phyloP scores from a whole-genome alignment of 2,888 invertebrate genomes.

The Plagiodera versicolora region DNA sequence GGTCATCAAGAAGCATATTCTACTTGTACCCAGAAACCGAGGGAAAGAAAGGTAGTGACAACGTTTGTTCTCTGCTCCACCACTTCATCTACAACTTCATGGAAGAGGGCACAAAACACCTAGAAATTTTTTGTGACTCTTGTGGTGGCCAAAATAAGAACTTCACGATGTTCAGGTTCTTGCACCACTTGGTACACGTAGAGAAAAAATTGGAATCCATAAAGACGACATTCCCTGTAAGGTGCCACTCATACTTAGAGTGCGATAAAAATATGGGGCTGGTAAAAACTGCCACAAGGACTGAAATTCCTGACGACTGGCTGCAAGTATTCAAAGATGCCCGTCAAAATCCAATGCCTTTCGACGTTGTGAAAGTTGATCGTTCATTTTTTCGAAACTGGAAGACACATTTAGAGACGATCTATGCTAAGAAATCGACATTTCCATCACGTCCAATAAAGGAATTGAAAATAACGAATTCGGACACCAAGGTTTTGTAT shows the following conservation, averaged over 20 bases:
- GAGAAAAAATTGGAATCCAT: constrained; percentile 32
- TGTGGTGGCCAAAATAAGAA: constrained; percentile 40
- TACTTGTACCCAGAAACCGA: constrained; percentile 34
- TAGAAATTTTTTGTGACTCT: constrained; percentile 38
- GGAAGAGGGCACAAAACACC: constrained; percentile 7
- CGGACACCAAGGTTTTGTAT: no score
- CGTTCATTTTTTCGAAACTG: no score
- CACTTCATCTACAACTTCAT: constrained; percentile 32
- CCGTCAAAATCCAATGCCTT: constrained; percentile 25
- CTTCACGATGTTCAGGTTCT: constrained; percentile 34
- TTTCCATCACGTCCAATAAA: neutral
- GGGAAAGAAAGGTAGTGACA: constrained; percentile 37
- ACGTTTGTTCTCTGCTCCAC: constrained; percentile 37
- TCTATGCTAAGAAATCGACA: neutral
- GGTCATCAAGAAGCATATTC: constrained; percentile 32
- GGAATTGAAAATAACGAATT: no score
- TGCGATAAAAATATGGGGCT: constrained; percentile 36
- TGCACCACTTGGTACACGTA: constrained; percentile 36
- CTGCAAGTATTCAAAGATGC: constrained; percentile 24
- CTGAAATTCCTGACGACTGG: constrained; percentile 35
- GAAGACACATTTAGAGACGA: no score
- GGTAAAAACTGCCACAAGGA: constrained; percentile 27
- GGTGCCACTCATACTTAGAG: constrained; percentile 38
- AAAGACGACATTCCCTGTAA: constrained; percentile 37
- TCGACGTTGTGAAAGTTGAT: no score